Evolutionary conservation across 2,797 vertebrate species (phyloP).

Genomic region (Sparus aurata): DNA sequence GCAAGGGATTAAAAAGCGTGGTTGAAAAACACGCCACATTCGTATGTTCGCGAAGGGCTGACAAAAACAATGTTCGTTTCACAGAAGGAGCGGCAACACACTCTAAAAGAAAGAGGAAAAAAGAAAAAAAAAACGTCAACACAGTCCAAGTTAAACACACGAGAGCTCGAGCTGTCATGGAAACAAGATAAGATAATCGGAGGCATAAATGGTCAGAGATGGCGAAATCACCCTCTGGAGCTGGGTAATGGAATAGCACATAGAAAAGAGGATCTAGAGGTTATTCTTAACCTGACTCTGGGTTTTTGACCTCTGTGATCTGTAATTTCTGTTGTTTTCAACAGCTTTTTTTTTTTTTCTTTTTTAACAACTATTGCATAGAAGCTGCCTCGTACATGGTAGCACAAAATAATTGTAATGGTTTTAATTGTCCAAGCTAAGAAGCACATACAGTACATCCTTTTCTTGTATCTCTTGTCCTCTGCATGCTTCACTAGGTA

Average conservation of each 20-base stretch:
- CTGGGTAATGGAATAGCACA: constrained; percentile 21
- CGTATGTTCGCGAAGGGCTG: neutral
- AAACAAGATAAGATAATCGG: constrained; percentile 57
- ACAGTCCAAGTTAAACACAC: constrained; percentile 22
- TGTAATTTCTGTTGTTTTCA: constrained; percentile 25
- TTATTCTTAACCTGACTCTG: constrained; percentile 9
- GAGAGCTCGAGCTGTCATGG: constrained; percentile 53
- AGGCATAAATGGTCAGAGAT: constrained; percentile 11
- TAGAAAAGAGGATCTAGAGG: constrained; percentile 14
- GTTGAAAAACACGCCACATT: neutral
- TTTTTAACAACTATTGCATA: constrained; percentile 22
- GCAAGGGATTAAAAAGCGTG: neutral
- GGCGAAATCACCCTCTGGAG: constrained; percentile 10
- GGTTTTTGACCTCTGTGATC: constrained; percentile 41
- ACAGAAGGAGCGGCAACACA: neutral
- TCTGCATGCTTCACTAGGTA: too few relatives aligned
- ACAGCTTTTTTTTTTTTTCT: constrained; percentile 20
- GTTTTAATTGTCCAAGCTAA: constrained; percentile 4
- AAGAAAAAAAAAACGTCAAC: neutral
- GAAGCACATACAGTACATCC: constrained; percentile 1
- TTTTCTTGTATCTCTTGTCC: too few relatives aligned
- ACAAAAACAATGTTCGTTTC: neutral
- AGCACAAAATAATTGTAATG: constrained; percentile 25
- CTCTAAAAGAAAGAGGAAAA: neutral
- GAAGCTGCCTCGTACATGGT: constrained; percentile 27